phyloP scores from a whole-genome alignment of 2,113 vertebrate genomes.

The Poeciliopsis occidentalis region DNA sequence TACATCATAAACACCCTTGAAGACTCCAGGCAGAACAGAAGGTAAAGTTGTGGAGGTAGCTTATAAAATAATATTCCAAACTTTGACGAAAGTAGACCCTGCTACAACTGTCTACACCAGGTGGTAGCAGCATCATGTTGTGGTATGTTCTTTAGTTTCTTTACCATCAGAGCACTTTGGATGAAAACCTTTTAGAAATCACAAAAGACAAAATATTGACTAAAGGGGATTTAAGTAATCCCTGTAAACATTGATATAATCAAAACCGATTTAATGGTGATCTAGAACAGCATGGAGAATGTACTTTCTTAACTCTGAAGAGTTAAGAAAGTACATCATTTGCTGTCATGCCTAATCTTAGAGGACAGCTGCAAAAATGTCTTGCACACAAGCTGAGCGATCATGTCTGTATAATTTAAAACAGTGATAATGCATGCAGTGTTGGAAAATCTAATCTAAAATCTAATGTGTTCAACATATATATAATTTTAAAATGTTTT shows the following conservation, averaged over 20 bases:
- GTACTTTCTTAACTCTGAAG: too few relatives aligned
- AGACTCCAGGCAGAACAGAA: too few relatives aligned
- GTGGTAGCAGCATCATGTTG: too few relatives aligned
- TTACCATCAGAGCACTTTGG: too few relatives aligned
- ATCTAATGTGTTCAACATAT: background rate
- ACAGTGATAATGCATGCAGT: background rate
- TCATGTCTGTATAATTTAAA: background rate
- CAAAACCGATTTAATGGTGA: background rate
- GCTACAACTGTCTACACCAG: too few relatives aligned
- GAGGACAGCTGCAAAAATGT: background rate
- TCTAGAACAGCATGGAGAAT: background rate
- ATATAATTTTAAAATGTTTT: background rate
- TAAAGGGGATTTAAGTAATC: too few relatives aligned
- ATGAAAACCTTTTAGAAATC: too few relatives aligned
- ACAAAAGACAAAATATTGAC: too few relatives aligned
- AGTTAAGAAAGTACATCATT: too few relatives aligned
- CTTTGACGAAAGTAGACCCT: background rate
- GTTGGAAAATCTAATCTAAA: background rate
- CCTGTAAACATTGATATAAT: too few relatives aligned
- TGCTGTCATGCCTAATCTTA: background rate
- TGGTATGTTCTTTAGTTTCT: too few relatives aligned
- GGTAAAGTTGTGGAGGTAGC: background rate
- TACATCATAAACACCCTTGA: too few relatives aligned
- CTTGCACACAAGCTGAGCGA: background rate
- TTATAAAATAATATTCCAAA: background rate